Evolutionary conservation across 2,888 invertebrate species (phyloP).

Genomic region (Schrankia costaestrigalis): DNA sequence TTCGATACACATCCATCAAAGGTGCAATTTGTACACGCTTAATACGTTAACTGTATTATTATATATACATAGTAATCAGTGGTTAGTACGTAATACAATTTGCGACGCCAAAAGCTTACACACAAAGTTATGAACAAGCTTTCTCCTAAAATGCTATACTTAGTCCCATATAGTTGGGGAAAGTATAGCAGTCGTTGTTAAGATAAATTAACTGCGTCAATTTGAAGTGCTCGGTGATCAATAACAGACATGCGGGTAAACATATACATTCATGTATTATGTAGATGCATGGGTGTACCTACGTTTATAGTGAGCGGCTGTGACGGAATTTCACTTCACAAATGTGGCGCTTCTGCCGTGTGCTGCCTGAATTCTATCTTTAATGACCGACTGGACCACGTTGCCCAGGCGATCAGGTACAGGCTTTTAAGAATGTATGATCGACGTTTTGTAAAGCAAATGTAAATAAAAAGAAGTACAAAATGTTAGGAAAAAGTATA

Average conservation of each 20-base stretch:
- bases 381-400: too few relatives aligned
- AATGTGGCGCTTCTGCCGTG: too few relatives aligned
- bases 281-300: slow-evolving; percentile 9
- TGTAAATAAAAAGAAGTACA: too few relatives aligned
- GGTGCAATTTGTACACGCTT: background rate
- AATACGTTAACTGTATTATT: background rate
- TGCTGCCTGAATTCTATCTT: too few relatives aligned
- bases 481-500: too few relatives aligned
- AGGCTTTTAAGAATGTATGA: too few relatives aligned
- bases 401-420: too few relatives aligned
- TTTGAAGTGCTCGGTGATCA: slow-evolving; percentile 45
- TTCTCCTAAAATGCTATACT: slow-evolving; percentile 48
- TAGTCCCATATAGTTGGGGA: slow-evolving; percentile 47
- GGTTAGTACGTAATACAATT: slow-evolving; percentile 6
- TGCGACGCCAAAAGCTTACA: slow-evolving; percentile 14
- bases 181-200: slow-evolving; percentile 46
- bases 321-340: too few relatives aligned
- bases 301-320: too few relatives aligned
- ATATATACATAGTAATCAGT: background rate
- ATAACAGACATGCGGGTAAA: slow-evolving; percentile 45
- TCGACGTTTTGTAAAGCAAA: too few relatives aligned
- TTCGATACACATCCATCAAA: too few relatives aligned
- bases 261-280: slow-evolving; percentile 9
- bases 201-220: slow-evolving; percentile 56
- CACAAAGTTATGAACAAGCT: slow-evolving; percentile 31